These are phyloP conservation scores for Platyrinchus mystaceus DNA, from an alignment of 2,797 vertebrate genomes.

Conservation along the genomic window DNA sequence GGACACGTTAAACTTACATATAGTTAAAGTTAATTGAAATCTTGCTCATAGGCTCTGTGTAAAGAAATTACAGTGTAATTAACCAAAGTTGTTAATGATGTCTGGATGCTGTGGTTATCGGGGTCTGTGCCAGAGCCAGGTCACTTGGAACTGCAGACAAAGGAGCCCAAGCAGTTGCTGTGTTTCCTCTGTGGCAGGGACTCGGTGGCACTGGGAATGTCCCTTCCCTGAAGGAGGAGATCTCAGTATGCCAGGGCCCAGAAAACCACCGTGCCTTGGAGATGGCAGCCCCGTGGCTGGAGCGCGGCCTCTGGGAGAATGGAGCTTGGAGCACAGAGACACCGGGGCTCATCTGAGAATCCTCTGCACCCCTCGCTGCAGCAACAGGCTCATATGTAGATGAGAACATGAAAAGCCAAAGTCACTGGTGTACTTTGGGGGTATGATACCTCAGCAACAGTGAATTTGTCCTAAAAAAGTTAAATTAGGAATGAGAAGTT, in stretches of 20 bases:
- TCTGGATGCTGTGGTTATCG: background rate
- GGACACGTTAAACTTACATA: background rate
- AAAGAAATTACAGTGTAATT: conserved; percentile 39
- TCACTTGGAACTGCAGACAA: background rate
- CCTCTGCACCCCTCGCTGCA: background rate
- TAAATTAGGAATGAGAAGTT: background rate
- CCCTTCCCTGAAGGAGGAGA: background rate
- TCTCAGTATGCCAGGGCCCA: background rate
- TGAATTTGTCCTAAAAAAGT: background rate
- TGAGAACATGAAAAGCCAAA: background rate
- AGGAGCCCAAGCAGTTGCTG: background rate
- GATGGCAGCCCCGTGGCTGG: background rate
- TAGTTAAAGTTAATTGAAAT: conserved; percentile 52
- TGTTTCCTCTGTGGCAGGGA: background rate
- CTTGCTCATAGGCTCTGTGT: background rate
- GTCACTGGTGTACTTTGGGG: background rate
- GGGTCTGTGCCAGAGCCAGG: background rate
- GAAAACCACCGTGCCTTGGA: fast-evolving
- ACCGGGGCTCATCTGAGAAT: background rate
- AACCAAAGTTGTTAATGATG: background rate
- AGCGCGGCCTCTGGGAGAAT: fast-evolving
- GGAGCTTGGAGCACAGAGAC: background rate
- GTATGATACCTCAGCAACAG: background rate
- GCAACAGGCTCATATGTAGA: background rate
- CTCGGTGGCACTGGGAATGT: background rate